phyloP scores from a whole-genome alignment of 2,797 vertebrate species.

The Limosa lapponica region DNA sequence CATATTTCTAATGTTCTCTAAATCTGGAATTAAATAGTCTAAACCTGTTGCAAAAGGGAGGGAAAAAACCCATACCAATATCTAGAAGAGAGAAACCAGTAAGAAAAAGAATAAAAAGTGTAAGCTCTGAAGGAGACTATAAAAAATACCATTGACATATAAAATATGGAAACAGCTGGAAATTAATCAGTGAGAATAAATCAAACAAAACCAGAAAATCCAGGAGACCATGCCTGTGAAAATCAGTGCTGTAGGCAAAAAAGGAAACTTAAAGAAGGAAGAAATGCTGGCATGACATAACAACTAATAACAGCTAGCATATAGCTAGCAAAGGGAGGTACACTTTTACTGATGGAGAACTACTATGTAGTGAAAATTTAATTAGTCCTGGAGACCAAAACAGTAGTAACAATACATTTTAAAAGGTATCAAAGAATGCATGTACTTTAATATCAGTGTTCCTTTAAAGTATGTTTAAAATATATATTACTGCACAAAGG shows the following conservation, averaged over 20 bases:
- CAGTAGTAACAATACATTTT: not conserved
- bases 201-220: not conserved
- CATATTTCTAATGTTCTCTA: not conserved
- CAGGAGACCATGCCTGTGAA: not conserved
- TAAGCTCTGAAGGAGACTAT: not conserved
- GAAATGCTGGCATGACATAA: not conserved
- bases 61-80: fast-evolving
- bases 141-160: not conserved
- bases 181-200: constrained; percentile 35
- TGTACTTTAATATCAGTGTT: not conserved
- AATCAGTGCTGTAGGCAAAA: not conserved
- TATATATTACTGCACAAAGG: not conserved
- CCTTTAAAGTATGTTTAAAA: not conserved
- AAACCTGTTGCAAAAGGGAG: not conserved
- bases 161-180: constrained; percentile 19
- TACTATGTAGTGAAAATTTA: not conserved
- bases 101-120: not conserved
- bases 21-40: not conserved
- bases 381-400: not conserved
- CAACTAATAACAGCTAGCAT: not conserved
- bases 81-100: not conserved
- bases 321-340: not conserved
- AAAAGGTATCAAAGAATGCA: not conserved
- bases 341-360: not conserved
- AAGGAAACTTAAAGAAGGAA: not conserved